Evolutionary conservation across 2,888 invertebrate species (phyloP).

Genomic region (Noctua pronuba): DNA sequence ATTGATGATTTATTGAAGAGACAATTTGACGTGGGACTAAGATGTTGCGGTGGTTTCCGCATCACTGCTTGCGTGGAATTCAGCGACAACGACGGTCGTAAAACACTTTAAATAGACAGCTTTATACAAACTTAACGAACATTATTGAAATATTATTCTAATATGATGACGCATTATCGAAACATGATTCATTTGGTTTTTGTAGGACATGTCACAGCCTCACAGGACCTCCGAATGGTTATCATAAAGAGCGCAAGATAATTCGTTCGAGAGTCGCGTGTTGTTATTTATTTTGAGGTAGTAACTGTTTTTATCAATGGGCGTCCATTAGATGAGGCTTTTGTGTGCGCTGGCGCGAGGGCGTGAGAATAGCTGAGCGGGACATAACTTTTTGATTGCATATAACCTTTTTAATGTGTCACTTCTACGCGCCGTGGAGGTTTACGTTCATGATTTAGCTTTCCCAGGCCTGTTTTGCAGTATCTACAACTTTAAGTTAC

Average conservation of each 20-base stretch:
- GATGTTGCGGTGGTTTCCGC: constrained; percentile 80
- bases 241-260: constrained; percentile 76
- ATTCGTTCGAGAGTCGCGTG: constrained; percentile 70
- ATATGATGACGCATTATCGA: constrained; percentile 66
- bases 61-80: constrained; percentile 77
- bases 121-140: constrained; percentile 55
- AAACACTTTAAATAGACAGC: constrained; percentile 64
- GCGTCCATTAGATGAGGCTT: constrained; percentile 75
- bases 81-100: constrained; percentile 69
- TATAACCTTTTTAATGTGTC: constrained; percentile 68
- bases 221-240: constrained; percentile 65
- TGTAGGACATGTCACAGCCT: constrained; percentile 53
- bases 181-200: constrained; percentile 66
- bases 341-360: constrained; percentile 73
- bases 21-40: constrained; percentile 82
- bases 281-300: constrained; percentile 80
- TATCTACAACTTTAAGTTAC: constrained; percentile 2
- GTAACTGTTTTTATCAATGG: constrained; percentile 82
- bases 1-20: constrained; percentile 80
- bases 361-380: constrained; percentile 73
- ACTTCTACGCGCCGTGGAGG: constrained; percentile 50
- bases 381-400: constrained; percentile 73
- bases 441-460: constrained; percentile 34
- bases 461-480: constrained; percentile 26
- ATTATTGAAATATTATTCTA: constrained; percentile 66